Conservation (phyloP, 2,797 vertebrate genomes). For the Luscinia megarhynchos region DNA sequence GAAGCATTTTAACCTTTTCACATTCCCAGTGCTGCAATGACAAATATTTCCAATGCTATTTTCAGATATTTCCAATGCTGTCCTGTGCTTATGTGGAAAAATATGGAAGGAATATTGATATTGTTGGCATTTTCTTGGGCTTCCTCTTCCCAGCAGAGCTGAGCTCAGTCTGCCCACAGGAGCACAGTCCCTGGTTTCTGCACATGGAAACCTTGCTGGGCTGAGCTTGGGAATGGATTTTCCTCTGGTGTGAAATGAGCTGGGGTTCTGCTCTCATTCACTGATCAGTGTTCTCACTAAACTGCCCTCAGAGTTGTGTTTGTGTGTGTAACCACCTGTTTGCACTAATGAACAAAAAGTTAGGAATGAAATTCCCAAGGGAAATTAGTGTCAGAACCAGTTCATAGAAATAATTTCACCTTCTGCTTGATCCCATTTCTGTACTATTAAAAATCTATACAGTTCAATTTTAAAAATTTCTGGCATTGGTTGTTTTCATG, state of each 20-base stretch:
- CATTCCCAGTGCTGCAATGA: background rate
- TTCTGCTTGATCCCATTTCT: slow-evolving; percentile 12
- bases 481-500: background rate
- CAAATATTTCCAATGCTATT: background rate
- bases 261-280: background rate
- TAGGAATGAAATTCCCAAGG: background rate
- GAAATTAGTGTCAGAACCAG: background rate
- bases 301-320: background rate
- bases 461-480: background rate
- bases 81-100: background rate
- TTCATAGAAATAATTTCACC: background rate
- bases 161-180: rapidly evolving
- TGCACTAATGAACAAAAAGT: background rate
- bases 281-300: background rate
- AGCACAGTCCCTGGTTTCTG: background rate
- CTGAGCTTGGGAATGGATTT: background rate
- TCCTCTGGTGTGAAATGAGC: background rate
- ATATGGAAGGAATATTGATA: rapidly evolving
- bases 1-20: background rate
- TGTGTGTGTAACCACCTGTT: background rate
- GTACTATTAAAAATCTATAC: background rate
- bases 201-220: background rate
- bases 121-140: background rate
- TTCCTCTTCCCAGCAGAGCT: background rate
- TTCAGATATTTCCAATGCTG: rapidly evolving